phyloP scores from a whole-genome alignment of 2,113 vertebrate species.

The Panthera uncia region DNA sequence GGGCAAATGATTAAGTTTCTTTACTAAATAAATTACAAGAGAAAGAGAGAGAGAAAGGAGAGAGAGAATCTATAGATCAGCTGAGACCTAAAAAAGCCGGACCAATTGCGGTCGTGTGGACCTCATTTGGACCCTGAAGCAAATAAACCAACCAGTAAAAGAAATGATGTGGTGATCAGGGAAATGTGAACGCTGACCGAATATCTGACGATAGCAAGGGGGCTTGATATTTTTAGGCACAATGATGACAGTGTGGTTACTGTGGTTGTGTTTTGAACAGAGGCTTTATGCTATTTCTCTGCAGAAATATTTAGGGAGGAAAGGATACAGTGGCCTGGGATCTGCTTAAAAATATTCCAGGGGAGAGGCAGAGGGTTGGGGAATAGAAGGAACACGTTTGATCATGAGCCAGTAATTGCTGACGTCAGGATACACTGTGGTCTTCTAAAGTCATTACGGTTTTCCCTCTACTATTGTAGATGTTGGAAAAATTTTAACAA shows the following conservation, averaged over 20 bases:
- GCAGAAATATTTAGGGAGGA: background rate
- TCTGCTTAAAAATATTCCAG: background rate
- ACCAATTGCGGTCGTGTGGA: rapidly evolving
- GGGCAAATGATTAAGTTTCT: slow-evolving; percentile 27
- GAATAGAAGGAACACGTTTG: rapidly evolving
- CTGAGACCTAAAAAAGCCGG: background rate
- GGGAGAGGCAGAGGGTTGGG: background rate
- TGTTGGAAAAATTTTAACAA: background rate
- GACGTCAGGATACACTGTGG: background rate
- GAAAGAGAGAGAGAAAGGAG: background rate
- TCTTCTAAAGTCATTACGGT: background rate
- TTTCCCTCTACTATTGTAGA: background rate
- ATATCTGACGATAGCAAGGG: background rate
- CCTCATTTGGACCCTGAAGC: background rate
- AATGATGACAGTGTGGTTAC: background rate
- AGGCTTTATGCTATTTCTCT: background rate
- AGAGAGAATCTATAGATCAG: background rate
- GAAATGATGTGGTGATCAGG: background rate
- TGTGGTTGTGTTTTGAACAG: background rate
- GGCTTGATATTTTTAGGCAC: background rate
- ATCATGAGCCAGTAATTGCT: rapidly evolving
- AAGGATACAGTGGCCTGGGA: background rate
- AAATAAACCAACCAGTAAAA: background rate
- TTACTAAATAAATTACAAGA: background rate
- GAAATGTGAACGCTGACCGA: background rate